These are phyloP conservation scores for Drosophila antonietae DNA, from an alignment of 2,888 invertebrate genomes.

Conservation along the genomic window DNA sequence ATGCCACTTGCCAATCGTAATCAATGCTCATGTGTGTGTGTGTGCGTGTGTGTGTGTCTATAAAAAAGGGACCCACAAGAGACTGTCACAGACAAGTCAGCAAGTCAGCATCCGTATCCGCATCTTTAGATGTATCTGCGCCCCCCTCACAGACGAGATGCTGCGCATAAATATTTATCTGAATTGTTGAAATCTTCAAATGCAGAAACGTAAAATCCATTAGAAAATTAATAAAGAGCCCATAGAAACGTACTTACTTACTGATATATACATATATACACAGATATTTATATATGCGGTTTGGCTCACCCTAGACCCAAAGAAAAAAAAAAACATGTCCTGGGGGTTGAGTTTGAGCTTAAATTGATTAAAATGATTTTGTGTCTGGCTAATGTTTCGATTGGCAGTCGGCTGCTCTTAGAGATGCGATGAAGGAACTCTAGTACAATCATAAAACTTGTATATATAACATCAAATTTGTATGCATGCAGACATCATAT, in stretches of 20 bases:
- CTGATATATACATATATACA: conserved; percentile 22
- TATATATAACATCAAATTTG: conserved; percentile 15
- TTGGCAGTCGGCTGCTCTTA: neutral
- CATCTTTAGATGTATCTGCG: conserved; percentile 41
- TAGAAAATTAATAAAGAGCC: conserved; percentile 83
- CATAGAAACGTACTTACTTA: conserved; percentile 26
- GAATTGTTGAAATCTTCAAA: conserved; percentile 74
- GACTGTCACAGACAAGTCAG: conserved; percentile 41
- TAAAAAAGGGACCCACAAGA: conserved; percentile 66
- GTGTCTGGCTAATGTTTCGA: conserved; percentile 42
- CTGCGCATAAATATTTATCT: conserved; percentile 73
- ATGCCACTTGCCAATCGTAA: conserved; percentile 81
- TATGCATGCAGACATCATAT: conserved; percentile 18
- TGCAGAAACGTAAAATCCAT: conserved; percentile 80
- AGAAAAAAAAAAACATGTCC: conserved; percentile 27
- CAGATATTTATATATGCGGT: conserved; percentile 59
- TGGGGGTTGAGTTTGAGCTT: conserved; percentile 42
- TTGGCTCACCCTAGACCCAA: conserved; percentile 38
- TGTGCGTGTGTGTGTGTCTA: conserved; percentile 45
- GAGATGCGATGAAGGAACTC: neutral
- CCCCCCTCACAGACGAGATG: conserved; percentile 23
- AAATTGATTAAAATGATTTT: conserved; percentile 73
- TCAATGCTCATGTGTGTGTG: conserved; percentile 64
- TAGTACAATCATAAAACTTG: neutral
- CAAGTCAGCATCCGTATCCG: conserved; percentile 56